Evolutionary conservation across 1,140 invertebrate species (phyloP).

Genomic region (Formica exsecta): DNA sequence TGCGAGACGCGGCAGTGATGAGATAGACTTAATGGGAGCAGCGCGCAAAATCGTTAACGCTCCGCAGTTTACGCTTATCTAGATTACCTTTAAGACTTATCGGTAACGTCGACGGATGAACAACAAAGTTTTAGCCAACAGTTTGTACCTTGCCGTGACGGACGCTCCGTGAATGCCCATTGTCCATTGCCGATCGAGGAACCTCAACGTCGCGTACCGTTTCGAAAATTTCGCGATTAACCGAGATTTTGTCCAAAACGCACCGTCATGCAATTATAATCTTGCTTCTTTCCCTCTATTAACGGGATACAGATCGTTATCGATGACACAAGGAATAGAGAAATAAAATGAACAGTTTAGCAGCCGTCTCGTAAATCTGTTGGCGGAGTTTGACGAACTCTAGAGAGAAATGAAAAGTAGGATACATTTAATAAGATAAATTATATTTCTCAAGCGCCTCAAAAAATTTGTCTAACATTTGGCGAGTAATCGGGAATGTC

Average conservation of each 20-base stretch:
- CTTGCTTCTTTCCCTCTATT: neutral
- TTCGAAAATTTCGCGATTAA: slow-evolving; percentile 12
- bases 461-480: slow-evolving; percentile 45
- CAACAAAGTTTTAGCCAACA: slow-evolving; percentile 50
- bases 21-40: too few species aligned
- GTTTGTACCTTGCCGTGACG: slow-evolving; percentile 52
- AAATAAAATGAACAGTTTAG: neutral
- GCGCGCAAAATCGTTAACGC: neutral
- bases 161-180: slow-evolving; percentile 69
- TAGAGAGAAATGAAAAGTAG: slow-evolving; percentile 3
- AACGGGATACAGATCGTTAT: neutral
- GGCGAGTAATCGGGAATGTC: slow-evolving; percentile 35
- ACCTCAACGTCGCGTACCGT: neutral
- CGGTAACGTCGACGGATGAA: slow-evolving; percentile 42
- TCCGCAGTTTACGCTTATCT: slow-evolving; percentile 27
- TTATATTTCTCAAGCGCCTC: slow-evolving; percentile 58
- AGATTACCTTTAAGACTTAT: slow-evolving; percentile 62
- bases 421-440: slow-evolving; percentile 52
- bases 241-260: slow-evolving; percentile 15
- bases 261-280: neutral
- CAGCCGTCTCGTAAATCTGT: neutral
- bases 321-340: neutral
- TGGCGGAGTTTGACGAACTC: neutral
- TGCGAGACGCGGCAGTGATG: slow-evolving; percentile 15
- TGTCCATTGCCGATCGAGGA: slow-evolving; percentile 30